Percentiles rank a stretch among this genome's conserved stretches.
phyloP scores from a whole-genome alignment of 35 echinoderm and acorn worm species.

The Apostichopus parvimensis region DNA sequence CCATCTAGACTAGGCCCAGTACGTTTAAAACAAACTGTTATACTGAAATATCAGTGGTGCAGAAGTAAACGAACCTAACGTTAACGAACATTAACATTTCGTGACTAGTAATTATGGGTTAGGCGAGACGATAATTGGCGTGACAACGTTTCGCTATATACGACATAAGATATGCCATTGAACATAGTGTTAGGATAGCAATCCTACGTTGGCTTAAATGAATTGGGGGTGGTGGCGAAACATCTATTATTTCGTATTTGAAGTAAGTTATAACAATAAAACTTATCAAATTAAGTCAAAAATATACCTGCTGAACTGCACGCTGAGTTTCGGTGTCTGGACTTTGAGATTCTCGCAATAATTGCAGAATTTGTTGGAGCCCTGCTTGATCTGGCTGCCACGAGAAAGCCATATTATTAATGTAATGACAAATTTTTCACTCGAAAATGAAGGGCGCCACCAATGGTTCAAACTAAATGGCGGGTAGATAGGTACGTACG shows the following conservation, averaged over 20 bases:
- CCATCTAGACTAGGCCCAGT: too few relatives aligned
- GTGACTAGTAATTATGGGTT: too few relatives aligned
- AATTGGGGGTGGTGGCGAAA: constrained; percentile 25
- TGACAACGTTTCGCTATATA: too few relatives aligned
- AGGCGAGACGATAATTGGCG: background rate
- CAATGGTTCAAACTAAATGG: constrained; percentile 11
- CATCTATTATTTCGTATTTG: background rate
- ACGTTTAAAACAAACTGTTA: too few relatives aligned
- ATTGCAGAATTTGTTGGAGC: constrained; percentile 93
- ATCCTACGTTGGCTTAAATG: constrained; percentile 29
- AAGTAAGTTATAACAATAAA: background rate
- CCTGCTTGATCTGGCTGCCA: constrained; percentile 88
- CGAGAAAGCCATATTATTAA: constrained; percentile 82
- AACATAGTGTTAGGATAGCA: constrained; percentile 14
- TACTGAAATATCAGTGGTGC: too few relatives aligned
- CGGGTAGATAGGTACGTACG: background rate
- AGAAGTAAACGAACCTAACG: too few relatives aligned
- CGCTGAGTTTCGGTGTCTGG: constrained; percentile 94
- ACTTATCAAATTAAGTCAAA: background rate
- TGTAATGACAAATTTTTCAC: constrained; percentile 21
- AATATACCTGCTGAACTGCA: constrained; percentile 92
- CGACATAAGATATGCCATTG: background rate
- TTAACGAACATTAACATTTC: too few relatives aligned
- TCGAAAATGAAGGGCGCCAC: constrained; percentile 9
- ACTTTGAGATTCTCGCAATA: constrained; percentile 96